Evolutionary conservation across 2,888 invertebrate species (phyloP), one percentile per base, ranked within the genome.

Genomic region (Cephus nigrinus): DNA sequence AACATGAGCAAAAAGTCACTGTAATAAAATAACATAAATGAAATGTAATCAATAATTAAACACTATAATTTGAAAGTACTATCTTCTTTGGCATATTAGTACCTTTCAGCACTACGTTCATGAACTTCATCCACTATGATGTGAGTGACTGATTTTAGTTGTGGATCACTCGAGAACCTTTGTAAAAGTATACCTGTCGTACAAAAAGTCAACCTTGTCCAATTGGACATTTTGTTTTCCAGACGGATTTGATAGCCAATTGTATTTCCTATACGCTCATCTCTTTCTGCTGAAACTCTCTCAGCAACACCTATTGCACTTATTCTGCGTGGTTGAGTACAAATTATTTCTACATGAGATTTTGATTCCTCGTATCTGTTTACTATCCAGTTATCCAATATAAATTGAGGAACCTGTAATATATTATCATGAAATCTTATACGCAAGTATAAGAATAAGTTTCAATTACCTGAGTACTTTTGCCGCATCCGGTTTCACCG

Each of bases 231-330:
- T 93, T 96, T 96, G 86, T 94, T 96, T 90, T 97, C 97, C 78
- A 97, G 91, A 76, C 96, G 93, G 82, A 97, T 96, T 93, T 96
- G 94, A 84, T 95, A 95, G 74, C 94, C 94, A 9, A 94, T 90
- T 69, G 95, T 94, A 80, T 95, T 94, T 1, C 97, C 97, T 35
- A 96, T 93, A 86, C 93, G 94, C 90, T 98, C 98, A 34, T 94
- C 93, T 76, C 98, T 93, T 91, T 99, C 98, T 5, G 95, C 94
- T 0, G 98, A 96, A 0, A 98, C 98, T 86, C 98, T 93, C 87
- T 98, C 98, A 0, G 98, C 97, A 0, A 98, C 97, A 23, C 97
- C 97, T 77, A 98, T 96, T 3, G 98, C 98, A 0, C 98, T 97
- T 86, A 99, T 95, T 85, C 98, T 93, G 73, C 98, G 93, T 0